Base-by-base conservation (phyloP, 2,113 vertebrate genomes). In the Eudyptes chrysolophus region DNA sequence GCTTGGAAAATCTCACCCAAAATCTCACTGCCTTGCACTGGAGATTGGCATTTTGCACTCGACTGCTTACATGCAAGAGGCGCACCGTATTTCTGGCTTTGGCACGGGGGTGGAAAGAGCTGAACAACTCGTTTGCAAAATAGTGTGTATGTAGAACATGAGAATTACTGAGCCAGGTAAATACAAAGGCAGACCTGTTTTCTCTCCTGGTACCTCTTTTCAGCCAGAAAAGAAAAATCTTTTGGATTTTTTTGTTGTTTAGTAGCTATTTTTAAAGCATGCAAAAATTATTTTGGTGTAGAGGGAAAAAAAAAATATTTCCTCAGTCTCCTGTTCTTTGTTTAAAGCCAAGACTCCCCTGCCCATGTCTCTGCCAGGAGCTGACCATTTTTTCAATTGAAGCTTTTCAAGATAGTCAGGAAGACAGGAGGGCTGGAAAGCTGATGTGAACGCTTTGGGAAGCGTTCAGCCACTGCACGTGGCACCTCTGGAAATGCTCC, bases 381-480 rank as follows among this genome's bases (percentile, higher is more conserved):
- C 40, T 20, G 42, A 57, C 34, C 3, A 2, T 27, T 78, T 49
- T 34, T 58, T 62, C 13, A 42, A 26, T 36, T 60, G 6, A 36
- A 46, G 27, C 27, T 69, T 90, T 84, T 71, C 52, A 30, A 58
- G 71, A 62, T 1, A 71, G 27, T 32, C n/a, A 20, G 36, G 34
- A 78, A 65, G 89, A 34, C 12, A 14, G 1, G 18, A 52, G 64
- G 61, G 24, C 70, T 54, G 48, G 52, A 10, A n/a, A 13, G 60
- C 40, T 62, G 62, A 7, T 34, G 38, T 19, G 42, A 36, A 16
- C 2, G 2, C n/a, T 34, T 17, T 18, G 38, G 65, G 49, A 74
- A 78, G 34, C 0, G 1, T 29, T 81, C 30, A 19, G 54, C n/a
- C 17, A 11, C 24, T 6, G 44, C 26, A 27, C 6, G 2, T 29